phyloP scores from a whole-genome alignment of 2,797 vertebrate species.

The Lagocephalus sceleratus region DNA sequence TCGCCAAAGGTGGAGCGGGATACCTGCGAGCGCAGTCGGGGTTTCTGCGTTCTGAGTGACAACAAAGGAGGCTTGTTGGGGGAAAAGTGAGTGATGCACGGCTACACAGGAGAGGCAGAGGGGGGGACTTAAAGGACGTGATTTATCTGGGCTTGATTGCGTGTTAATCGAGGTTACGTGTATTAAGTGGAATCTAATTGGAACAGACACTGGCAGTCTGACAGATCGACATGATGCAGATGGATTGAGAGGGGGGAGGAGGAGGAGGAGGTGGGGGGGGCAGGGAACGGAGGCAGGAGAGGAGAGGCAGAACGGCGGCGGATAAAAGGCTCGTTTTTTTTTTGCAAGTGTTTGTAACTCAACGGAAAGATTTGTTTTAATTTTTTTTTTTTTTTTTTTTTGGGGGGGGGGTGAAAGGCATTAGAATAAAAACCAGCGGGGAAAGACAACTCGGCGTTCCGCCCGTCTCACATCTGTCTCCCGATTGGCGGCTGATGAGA shows the following conservation, averaged over 20 bases:
- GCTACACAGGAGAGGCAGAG: constrained; percentile 73
- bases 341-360: constrained; percentile 1
- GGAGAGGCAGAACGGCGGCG: constrained; percentile 27
- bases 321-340: constrained; percentile 38
- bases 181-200: constrained; percentile 90
- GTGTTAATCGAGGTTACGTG: constrained; percentile 89
- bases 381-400: not conserved
- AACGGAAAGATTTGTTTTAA: constrained; percentile 10
- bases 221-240: constrained; percentile 89
- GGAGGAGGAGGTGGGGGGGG: constrained; percentile 37
- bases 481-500: constrained; percentile 71
- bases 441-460: constrained; percentile 13
- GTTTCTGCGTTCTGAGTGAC: constrained; percentile 51
- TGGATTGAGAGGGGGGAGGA: constrained; percentile 79
- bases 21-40: constrained; percentile 45
- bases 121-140: constrained; percentile 83
- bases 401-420: constrained; percentile 8
- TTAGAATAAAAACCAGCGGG: constrained; percentile 23
- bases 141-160: constrained; percentile 90
- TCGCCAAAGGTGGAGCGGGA: constrained; percentile 38
- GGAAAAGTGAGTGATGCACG: constrained; percentile 78
- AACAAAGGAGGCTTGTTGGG: constrained; percentile 60
- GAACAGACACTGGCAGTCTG: constrained; percentile 88
- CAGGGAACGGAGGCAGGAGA: constrained; percentile 41
- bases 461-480: constrained; percentile 45